Percentiles rank a stretch among this genome's conserved stretches.
These are phyloP conservation scores for Lanistes nyassanus DNA, from an alignment of 1,140 invertebrate genomes.

Conservation along the genomic window DNA sequence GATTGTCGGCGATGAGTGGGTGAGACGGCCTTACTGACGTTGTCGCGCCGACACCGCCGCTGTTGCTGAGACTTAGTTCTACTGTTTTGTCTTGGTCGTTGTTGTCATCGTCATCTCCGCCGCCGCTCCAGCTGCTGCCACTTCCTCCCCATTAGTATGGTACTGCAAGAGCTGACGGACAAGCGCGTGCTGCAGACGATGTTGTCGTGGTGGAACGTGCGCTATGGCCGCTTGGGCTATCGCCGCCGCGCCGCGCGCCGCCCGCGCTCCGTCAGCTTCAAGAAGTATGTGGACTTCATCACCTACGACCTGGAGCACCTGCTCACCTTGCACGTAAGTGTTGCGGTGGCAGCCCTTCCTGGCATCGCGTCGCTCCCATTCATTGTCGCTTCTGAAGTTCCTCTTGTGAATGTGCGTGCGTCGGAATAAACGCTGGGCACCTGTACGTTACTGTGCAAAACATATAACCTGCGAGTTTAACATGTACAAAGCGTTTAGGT, in stretches of 20 bases:
- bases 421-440: too few species aligned
- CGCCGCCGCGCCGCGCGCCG: conserved; percentile 35
- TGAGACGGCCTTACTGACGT: too few species aligned
- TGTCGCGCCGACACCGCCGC: too few species aligned
- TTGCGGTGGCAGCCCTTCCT: not conserved
- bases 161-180: conserved; percentile 12
- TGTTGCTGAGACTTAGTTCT: not conserved
- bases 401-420: too few species aligned
- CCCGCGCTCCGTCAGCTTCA: conserved; percentile 54
- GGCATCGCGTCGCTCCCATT: too few species aligned
- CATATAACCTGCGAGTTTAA: too few species aligned
- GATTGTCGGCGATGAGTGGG: too few species aligned
- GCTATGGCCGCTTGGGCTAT: conserved; percentile 11
- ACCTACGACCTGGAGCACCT: conserved; percentile 51
- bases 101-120: not conserved
- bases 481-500: too few species aligned
- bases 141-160: conserved; percentile 8
- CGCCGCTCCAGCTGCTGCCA: not conserved
- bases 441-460: too few species aligned
- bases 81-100: conserved; percentile 24
- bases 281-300: conserved; percentile 58
- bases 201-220: conserved; percentile 51
- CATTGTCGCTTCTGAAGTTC: too few species aligned
- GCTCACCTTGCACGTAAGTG: conserved; percentile 47
- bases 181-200: conserved; percentile 38